Percentiles rank a stretch among this genome's conserved stretches.
Conservation (phyloP, 1,140 invertebrate species). For the Leucophenga varia region DNA sequence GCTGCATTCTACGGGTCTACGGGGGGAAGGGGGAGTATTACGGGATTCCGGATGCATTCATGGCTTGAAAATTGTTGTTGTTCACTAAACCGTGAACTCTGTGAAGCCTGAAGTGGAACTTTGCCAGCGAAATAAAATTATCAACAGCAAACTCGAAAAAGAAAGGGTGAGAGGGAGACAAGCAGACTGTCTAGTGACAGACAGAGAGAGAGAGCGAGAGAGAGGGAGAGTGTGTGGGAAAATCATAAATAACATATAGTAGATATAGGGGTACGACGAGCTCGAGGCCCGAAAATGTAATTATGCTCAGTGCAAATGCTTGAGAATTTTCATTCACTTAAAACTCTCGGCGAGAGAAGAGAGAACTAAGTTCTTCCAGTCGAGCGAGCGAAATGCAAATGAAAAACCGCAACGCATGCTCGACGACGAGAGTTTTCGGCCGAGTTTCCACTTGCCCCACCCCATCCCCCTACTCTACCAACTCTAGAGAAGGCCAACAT, state of each 20-base stretch:
- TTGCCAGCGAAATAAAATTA: conserved; percentile 29
- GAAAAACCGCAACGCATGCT: conserved; percentile 50
- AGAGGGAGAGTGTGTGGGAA: conserved; percentile 4
- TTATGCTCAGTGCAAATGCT: conserved; percentile 26
- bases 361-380: too few species aligned
- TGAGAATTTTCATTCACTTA: conserved; percentile 43
- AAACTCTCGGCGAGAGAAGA: conserved; percentile 30
- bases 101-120: conserved; percentile 26
- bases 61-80: conserved; percentile 46
- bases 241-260: conserved; percentile 50
- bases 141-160: conserved; percentile 23
- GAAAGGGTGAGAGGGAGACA: too few species aligned
- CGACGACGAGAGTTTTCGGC: conserved; percentile 38
- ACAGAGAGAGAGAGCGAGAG: conserved; percentile 9
- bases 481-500: conserved; percentile 36
- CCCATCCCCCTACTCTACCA: not conserved
- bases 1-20: conserved; percentile 6
- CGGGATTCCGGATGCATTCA: conserved; percentile 30
- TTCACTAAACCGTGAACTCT: conserved; percentile 47
- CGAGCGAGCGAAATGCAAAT: conserved; percentile 45
- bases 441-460: conserved; percentile 19
- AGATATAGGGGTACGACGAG: conserved; percentile 11
- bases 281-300: conserved; percentile 30
- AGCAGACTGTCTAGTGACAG: conserved; percentile 25
- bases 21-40: not conserved